Base-by-base conservation (phyloP, 1,140 invertebrate genomes). In the Arion vulgaris region DNA sequence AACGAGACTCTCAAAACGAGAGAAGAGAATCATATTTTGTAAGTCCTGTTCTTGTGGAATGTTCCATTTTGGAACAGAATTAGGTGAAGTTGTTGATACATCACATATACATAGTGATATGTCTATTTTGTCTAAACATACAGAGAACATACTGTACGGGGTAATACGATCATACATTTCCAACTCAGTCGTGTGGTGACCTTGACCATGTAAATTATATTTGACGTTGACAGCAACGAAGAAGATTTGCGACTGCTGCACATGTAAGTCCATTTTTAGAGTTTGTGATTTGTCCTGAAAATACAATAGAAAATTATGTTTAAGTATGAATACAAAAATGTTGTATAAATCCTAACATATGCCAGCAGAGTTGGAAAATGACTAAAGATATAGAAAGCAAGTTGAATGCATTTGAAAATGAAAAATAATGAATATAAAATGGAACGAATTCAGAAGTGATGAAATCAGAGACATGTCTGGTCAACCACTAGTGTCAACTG, bases 61-160 rank as follows among this genome's bases (percentile, higher is more conserved):
- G 62, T 32, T 17, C 11, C 62, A 34, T 57, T 81, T 66, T 68
- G 81, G n/a, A 13, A 51, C 19, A 26, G 38, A 41, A 36, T 62
- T 36, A 2, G 34, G 62, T 0, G 75, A 78, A n/a, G 23, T 0
- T 5, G 77, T 79, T 11, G 76, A 28, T 0, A 51, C 66, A 39
- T 86, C 36, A 82, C 89, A 90, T 23, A 90, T 73, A 83, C 89
- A 90, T 0, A 90, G 77, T 39, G 84, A 72, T 17, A 88, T n/a
- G 32, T 86, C 79, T 15, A 90, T 85, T n/a, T 75, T 79, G 69
- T 90, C 87, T 34, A 84, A 82, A 85, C 89, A 90, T 41, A 57
- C 51, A 28, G 81, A 79, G 72, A 84, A 89, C 28, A 81, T 79
- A 34, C 86, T 81, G 74, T 90, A 90, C 1, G 85, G 83, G 17